Evolutionary conservation across 2,888 invertebrate genomes (phyloP), one percentile per base, ranked within the genome.

Genomic region (Amblyjoppa proteus): DNA sequence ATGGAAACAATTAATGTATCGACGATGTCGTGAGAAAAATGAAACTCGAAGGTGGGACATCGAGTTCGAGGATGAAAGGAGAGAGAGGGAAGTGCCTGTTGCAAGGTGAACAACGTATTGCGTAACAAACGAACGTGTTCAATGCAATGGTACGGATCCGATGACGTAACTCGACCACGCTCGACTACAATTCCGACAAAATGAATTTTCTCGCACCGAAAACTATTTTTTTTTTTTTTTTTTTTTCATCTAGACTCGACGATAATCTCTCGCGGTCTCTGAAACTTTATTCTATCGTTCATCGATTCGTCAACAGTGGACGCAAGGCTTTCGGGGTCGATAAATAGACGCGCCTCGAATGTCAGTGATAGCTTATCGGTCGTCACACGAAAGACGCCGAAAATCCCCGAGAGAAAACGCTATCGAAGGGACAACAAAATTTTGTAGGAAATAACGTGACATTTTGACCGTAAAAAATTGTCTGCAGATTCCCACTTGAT

Each of bases 71-170:
- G 79, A 77, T 53, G 13, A 16, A 81, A 80, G 41, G 25, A 71
- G 34, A 53, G 77, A 74, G 74, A 51, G 82, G 71, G 49, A 69
- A 81, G 70, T 64, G 51, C 66, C 64, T 41, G 49, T 78, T 70
- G 74, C 81, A 84, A 85, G 84, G 81, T 84, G 84, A 84, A 56
- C 84, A 64, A 77, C 86, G 81, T 75, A 28, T 86, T 85, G 70
- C 85, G 81, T 61, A 85, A 85, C 74, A 34, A 28, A 76, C 81
- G 51, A 81, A 73, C 77, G 69, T 51, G 45, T 53, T 69, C 38
- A 81, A 85, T 75, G 70, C 69, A 56, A 75, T 81, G 45, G 64
- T 74, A 56, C 38, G 13, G 66, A 84, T 74, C 69, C 61, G 66
- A 78, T 85, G 78, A 69, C 70, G 69, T 75, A 74, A 81, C 74